Evolutionary conservation across 2,797 vertebrate species (phyloP), one percentile per base, ranked within the genome.

Genomic region (Sebastes nivosus): DNA sequence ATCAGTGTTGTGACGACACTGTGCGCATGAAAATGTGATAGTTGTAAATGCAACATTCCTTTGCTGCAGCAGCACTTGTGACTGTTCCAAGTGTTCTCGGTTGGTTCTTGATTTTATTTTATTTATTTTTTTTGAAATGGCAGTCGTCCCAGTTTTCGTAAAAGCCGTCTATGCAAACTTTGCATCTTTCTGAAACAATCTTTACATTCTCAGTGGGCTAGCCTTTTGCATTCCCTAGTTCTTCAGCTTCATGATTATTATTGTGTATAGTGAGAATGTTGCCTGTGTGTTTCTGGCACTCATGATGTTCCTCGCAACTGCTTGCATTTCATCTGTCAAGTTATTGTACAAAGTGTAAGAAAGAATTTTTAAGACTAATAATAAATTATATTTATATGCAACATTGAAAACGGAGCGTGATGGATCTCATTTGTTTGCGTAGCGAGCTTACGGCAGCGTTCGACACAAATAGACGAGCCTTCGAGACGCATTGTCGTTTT

Each of bases 361-460:
- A 98, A 97, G 95, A 97, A 97, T 99, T 99, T 99, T 98, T 98
- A 98, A 99, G 90, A 97, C 97, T 96, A 96, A 96, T 98, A 99
- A 99, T 99, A 99, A 99, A 99, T 99, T 99, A 99, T 99, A 99
- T 99, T 99, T 99, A 98, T 99, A 99, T 98, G 97, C 97, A 99
- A 98, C 92, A 95, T 94, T 94, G 91, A 94, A 87, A 83, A 38
- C 94, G 87, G 96, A 96, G 52, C 38, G n/a, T 12, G n/a, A 25
- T 42, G 25, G 60, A 65, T 57, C 14, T 67, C 2, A 8, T 85
- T 80, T 83, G 27, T 85, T 82, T 42, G 34, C 52, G 32, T 32
- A 54, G n/a, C 68, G 67, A 67, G 61, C 58, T 46, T 22, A 27
- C 22, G 29, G 29, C 29, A 29, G 29, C 6, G 6, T 29, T 29